phyloP scores from a whole-genome alignment of 2,888 invertebrate genomes.

The Bruchidius siliquastri region DNA sequence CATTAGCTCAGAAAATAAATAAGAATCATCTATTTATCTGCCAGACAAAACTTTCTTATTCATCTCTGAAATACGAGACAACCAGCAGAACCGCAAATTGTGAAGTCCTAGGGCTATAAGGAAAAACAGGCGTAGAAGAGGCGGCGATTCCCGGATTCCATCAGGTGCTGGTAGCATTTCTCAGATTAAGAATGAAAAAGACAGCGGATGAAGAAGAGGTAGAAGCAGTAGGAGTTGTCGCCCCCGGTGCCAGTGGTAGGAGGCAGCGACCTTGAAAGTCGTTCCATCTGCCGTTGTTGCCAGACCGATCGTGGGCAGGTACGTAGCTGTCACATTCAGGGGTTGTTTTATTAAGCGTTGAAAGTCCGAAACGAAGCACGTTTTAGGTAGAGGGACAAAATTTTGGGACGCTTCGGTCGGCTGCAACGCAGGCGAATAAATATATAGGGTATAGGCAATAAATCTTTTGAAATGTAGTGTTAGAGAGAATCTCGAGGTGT shows the following conservation, averaged over 20 bases:
- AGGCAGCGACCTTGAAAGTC: neutral
- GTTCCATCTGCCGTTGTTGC: neutral
- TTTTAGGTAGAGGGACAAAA: too few species aligned
- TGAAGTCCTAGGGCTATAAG: neutral
- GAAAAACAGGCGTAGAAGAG: neutral
- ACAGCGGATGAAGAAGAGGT: neutral
- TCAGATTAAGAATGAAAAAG: neutral
- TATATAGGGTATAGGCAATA: too few species aligned
- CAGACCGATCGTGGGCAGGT: neutral
- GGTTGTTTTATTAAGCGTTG: too few species aligned
- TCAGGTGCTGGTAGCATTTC: neutral
- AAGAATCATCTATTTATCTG: too few species aligned
- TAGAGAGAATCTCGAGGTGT: too few species aligned
- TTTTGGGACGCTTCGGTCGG: too few species aligned
- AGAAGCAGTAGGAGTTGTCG: neutral
- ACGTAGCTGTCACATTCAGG: too few species aligned
- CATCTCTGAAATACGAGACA: neutral
- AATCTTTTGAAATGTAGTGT: too few species aligned
- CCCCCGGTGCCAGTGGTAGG: neutral
- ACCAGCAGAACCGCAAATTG: neutral
- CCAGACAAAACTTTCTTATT: neutral
- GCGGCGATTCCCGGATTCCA: neutral
- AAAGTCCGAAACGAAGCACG: too few species aligned
- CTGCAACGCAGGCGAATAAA: too few species aligned
- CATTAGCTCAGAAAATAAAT: too few species aligned